These are phyloP conservation scores for Caradrina kadenii DNA, from an alignment of 2,888 invertebrate genomes.

Conservation along the genomic window DNA sequence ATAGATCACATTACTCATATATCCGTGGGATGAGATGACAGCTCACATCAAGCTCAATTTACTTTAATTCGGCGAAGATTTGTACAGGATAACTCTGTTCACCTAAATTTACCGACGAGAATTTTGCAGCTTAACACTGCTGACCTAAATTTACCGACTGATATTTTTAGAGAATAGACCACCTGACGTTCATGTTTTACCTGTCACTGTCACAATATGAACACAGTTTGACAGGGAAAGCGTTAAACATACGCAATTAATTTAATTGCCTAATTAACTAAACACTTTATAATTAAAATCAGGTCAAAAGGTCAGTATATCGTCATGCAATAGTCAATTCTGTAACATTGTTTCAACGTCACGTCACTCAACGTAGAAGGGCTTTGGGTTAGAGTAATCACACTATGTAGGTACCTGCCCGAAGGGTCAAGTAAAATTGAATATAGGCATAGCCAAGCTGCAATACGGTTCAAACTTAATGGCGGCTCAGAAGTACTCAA, in stretches of 20 bases:
- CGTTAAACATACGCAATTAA: slow-evolving; percentile 24
- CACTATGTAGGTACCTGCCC: background rate
- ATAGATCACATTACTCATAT: no score
- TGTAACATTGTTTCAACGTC: slow-evolving; percentile 21
- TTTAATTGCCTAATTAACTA: slow-evolving; percentile 25
- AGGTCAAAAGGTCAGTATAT: slow-evolving; percentile 4
- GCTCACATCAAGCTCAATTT: background rate
- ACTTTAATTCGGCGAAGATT: no score
- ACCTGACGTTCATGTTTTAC: background rate
- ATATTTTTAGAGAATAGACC: background rate
- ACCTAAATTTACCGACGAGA: background rate
- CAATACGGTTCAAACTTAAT: no score
- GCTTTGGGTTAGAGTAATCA: slow-evolving; percentile 2
- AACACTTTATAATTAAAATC: slow-evolving; percentile 16
- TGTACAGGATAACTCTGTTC: background rate
- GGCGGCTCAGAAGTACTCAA: no score
- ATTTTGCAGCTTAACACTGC: background rate
- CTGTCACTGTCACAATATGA: slow-evolving; percentile 26
- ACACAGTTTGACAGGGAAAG: slow-evolving; percentile 26
- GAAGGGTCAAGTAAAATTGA: background rate
- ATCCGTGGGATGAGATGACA: no score
- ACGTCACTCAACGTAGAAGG: slow-evolving; percentile 28
- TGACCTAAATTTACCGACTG: background rate
- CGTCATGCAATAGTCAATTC: slow-evolving; percentile 3
- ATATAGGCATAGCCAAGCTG: no score